A percentile compares a stretch with the other conserved stretches of the same genome.
phyloP scores from a whole-genome alignment of 1,140 invertebrate genomes.

The Ridgeia piscesae region DNA sequence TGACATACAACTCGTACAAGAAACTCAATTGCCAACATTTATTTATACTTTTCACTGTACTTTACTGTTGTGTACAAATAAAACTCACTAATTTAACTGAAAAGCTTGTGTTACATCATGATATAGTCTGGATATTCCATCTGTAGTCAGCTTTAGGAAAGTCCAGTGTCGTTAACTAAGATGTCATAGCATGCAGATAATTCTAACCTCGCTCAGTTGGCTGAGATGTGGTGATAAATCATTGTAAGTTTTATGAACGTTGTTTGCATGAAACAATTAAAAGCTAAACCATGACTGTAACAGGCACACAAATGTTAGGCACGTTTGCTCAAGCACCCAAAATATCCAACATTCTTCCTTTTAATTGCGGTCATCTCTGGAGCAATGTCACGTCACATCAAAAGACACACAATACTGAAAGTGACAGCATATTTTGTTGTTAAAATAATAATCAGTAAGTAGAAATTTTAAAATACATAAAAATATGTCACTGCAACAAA shows the following conservation, averaged over 20 bases:
- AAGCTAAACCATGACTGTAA: background rate
- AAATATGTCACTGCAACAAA: background rate
- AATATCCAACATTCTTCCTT: background rate
- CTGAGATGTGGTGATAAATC: background rate
- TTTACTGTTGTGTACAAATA: background rate
- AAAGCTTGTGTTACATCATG: background rate
- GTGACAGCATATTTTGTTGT: background rate
- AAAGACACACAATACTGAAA: background rate
- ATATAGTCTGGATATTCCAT: background rate
- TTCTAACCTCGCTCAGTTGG: background rate
- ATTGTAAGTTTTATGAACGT: background rate
- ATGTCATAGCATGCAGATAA: background rate
- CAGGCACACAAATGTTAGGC: background rate
- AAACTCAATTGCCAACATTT: background rate
- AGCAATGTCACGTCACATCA: too few relatives aligned
- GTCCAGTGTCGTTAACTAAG: background rate
- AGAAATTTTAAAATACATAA: background rate
- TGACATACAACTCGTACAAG: background rate
- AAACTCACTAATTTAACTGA: background rate
- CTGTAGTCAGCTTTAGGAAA: background rate
- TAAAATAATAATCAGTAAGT: background rate
- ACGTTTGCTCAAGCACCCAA: background rate
- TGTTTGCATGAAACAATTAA: background rate
- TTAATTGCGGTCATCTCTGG: too few relatives aligned
- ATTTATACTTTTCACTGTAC: constrained; percentile 6